Evolutionary conservation across 1,140 invertebrate species (phyloP), one percentile per base, ranked within the genome.

Genomic region (Drosophila seguyi): DNA sequence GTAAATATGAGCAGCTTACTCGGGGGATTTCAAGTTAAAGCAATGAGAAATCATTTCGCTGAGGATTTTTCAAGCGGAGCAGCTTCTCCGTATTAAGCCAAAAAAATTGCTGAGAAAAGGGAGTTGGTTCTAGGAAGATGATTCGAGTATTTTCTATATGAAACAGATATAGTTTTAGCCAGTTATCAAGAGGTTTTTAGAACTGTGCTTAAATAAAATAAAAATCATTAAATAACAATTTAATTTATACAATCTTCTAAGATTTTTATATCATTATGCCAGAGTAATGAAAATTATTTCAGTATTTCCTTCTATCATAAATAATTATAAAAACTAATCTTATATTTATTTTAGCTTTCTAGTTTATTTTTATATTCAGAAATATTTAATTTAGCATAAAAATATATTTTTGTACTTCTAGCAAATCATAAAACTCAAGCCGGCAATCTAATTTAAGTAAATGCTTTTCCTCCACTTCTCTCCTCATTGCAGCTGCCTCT

Each of bases 1-100:
- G 77, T 84, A 90, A 90, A 88, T 88, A 84, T 88, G 85, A 88
- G 73, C 84, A 77, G 84, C 84, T 87, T 88, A 77, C 52, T 63
- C 44, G 31, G 38, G 69, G 73, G 56, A 65, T 73, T 80, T 45
- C 62, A 68, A 67, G 66, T 65, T 66, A 80, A 53, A 76, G 71
- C 81, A 81, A 86, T 68, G 74, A 58, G 60, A 86, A 81, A 72
- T 72, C 66, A 71, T 48, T 69, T 56, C 27, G 34, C 38, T 27
- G n/a, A 36, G 39, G 4, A 13, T 31, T 20, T 25, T 31, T 13
- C 13, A 36, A 44, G 18, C 10, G 36, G 10, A 38, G 22, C 7
- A 69, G 52, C 42, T 27, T 16, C 4, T 14, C 3, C 18, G 41
- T 36, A 38, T 25, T 47, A 38, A 31, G 34, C 22, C 22, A 48